Conservation (phyloP, 2,113 vertebrate genomes). For the Tachuris rubrigastra region DNA sequence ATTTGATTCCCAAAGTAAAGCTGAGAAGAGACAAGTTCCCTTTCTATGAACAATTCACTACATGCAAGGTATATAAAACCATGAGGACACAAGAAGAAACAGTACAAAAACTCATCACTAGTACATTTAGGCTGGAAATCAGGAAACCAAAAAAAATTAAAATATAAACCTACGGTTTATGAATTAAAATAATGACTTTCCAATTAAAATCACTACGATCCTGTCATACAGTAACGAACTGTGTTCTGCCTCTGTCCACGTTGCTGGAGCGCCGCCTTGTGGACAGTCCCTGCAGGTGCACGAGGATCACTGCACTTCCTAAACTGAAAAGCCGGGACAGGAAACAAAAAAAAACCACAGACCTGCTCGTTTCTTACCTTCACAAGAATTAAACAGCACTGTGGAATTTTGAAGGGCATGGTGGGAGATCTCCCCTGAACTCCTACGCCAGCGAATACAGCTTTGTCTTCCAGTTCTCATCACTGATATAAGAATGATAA, state of each 20-base stretch:
- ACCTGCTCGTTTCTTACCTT: background rate
- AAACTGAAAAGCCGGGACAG: fast-evolving
- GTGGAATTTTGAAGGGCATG: background rate
- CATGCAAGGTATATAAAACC: fast-evolving
- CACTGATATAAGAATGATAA: fast-evolving
- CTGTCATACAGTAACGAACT: fast-evolving
- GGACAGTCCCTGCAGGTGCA: background rate
- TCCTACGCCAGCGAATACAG: background rate
- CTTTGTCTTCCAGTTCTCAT: background rate
- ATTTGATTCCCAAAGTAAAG: background rate
- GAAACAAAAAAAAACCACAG: fast-evolving
- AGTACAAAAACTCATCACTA: background rate
- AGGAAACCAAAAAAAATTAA: background rate
- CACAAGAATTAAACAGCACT: fast-evolving
- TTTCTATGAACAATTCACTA: background rate
- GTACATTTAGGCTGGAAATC: background rate
- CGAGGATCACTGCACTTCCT: fast-evolving
- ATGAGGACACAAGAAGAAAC: background rate
- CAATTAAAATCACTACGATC: fast-evolving
- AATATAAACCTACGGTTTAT: fast-evolving
- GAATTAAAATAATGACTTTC: fast-evolving
- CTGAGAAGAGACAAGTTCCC: fast-evolving
- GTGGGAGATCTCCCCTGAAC: fast-evolving
- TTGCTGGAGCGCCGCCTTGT: background rate
- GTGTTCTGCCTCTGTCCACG: fast-evolving